Evolutionary conservation across 2,113 vertebrate species (phyloP), one percentile per base, ranked within the genome.

Genomic region (Hyla sarda): DNA sequence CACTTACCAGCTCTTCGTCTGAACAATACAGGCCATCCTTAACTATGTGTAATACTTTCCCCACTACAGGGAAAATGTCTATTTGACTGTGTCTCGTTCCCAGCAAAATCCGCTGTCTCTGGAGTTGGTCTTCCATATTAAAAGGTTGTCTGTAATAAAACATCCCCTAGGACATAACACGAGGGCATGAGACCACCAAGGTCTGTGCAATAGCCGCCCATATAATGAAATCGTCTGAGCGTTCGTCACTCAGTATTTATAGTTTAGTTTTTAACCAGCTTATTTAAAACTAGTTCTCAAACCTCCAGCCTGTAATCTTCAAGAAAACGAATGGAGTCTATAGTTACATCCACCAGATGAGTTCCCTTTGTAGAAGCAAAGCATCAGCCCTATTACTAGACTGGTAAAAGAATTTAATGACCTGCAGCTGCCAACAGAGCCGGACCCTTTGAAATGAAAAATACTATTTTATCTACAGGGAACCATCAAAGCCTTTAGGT

Each of bases 351-450:
- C 2, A 45, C 69, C 67, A 73, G 72, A 83, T 58, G 48, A 72
- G 69, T 41, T 74, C 50, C 23, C 50, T 58, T 83, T 73, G 52
- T 83, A 83, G 48, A 37, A 56, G 34, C 13, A 9, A 34, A 72
- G 48, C 23, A 50, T 83, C 82, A 83, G 58, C 56, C 82, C 21
- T 82, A 54, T 71, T 83, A 71, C 69, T 17, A 74, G 50, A 37
- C 50, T 48, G 17, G 23, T 83, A 52, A 73, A 54, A 41, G 65
- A 37, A 83, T 56, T 73, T 83, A 83, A 73, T 73, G 48, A 41
- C 48, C 41, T 58, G 32, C 28, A 56, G 47, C 32, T 73, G 69
- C 69, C 82, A 73, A 71, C 19, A 17, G 80, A 65, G 62, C 65
- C 25, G 41, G 45, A 50, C 62, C 17, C 81, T 52, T 82, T 71